Percentiles rank a stretch among this genome's conserved stretches.
phyloP scores from a whole-genome alignment of 2,888 invertebrate genomes.

The Meloe dianella region DNA sequence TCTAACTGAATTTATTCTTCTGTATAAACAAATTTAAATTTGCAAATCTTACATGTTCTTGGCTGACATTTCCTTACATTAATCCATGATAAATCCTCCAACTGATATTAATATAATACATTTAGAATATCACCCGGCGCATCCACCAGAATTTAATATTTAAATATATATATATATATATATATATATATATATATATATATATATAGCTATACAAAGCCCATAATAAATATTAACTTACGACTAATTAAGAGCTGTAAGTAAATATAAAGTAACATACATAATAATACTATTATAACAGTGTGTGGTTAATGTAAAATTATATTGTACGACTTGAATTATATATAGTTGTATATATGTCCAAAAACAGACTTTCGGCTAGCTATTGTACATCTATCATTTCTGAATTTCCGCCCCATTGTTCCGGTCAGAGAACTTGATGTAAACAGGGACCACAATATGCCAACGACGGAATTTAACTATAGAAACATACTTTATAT shows the following conservation, averaged over 20 bases:
- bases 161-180: too few species aligned
- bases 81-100: neutral
- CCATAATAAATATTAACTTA: neutral
- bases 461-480: slow-evolving; percentile 27
- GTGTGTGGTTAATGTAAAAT: neutral
- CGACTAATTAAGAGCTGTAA: neutral
- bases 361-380: slow-evolving; percentile 23
- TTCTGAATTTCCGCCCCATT: slow-evolving; percentile 35
- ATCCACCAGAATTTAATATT: slow-evolving; percentile 9
- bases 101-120: neutral
- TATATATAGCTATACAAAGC: neutral
- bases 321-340: neutral
- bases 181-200: neutral
- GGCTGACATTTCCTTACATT: neutral
- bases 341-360: slow-evolving; percentile 20
- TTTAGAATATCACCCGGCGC: neutral
- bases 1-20: neutral
- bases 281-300: neutral
- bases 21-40: neutral
- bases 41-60: neutral
- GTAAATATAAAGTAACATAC: neutral
- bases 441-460: slow-evolving; percentile 33
- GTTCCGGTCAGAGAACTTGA: slow-evolving; percentile 35
- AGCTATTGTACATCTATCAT: slow-evolving; percentile 34
- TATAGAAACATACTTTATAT: slow-evolving; percentile 26